phyloP scores from a whole-genome alignment of 2,113 vertebrate species.

The Halcyon senegalensis region DNA sequence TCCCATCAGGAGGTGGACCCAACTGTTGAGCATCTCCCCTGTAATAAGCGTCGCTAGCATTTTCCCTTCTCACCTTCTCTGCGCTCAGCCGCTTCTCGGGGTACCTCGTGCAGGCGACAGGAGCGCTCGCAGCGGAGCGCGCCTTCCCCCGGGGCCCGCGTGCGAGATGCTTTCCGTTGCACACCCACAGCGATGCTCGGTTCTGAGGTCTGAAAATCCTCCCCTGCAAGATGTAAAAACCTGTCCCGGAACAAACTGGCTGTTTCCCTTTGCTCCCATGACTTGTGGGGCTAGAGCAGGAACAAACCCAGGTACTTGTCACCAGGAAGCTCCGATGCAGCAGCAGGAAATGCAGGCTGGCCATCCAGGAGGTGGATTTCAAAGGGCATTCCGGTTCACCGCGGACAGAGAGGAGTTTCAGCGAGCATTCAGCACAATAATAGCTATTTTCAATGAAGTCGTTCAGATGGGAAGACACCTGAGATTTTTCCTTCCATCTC shows the following conservation, averaged over 20 bases:
- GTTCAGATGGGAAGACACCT: not conserved
- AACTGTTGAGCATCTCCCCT: not conserved
- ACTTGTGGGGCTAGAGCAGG: rapidly evolving
- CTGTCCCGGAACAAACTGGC: not conserved
- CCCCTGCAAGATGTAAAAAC: not conserved
- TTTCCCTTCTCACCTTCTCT: not conserved
- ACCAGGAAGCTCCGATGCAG: rapidly evolving
- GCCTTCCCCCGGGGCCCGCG: not conserved
- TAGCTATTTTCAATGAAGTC: not conserved
- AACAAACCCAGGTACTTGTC: not conserved
- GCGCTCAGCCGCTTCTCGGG: not conserved
- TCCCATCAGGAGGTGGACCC: not conserved
- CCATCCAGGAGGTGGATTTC: not conserved
- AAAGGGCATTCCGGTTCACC: not conserved
- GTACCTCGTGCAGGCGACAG: rapidly evolving
- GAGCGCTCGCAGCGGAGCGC: rapidly evolving
- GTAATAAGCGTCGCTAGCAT: not conserved
- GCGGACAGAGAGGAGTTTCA: not conserved
- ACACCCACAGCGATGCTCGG: rapidly evolving
- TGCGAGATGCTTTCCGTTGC: not conserved
- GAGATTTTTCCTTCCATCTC: not conserved
- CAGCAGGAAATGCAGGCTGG: not conserved
- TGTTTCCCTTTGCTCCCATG: not conserved
- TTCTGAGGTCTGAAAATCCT: not conserved
- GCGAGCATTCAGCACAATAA: not conserved